Evolutionary conservation across 2,888 invertebrate genomes (phyloP).

Genomic region (Leucania comma): DNA sequence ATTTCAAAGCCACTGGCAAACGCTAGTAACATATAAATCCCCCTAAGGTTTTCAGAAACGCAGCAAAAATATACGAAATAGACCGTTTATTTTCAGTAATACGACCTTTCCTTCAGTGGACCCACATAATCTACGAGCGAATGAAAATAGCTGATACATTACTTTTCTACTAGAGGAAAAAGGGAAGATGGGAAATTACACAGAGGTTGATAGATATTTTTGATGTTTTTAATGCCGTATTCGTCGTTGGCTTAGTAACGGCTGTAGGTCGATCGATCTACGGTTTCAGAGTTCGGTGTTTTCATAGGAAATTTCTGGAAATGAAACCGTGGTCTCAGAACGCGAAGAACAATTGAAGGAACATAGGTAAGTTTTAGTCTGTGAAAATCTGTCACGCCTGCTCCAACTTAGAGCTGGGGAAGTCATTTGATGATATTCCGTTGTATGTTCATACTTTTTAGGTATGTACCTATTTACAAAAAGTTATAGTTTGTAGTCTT

Average conservation of each 20-base stretch:
- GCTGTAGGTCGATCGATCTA: neutral
- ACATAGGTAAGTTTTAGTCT: too few relatives aligned
- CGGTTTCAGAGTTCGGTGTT: neutral
- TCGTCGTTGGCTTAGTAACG: neutral
- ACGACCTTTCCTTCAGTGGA: slow-evolving; percentile 18
- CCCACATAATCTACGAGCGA: slow-evolving; percentile 26
- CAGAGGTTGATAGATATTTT: neutral
- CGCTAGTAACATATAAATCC: neutral
- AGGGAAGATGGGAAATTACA: slow-evolving; percentile 10
- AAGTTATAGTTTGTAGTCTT: too few relatives aligned
- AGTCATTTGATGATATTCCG: too few relatives aligned
- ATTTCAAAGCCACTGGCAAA: neutral
- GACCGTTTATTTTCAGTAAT: neutral
- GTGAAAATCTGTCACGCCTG: too few relatives aligned
- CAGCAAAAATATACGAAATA: slow-evolving; percentile 11
- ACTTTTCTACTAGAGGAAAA: slow-evolving; percentile 11
- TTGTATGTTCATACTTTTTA: too few relatives aligned
- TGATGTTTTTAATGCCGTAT: neutral
- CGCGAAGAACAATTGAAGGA: too few relatives aligned
- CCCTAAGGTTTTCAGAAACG: neutral
- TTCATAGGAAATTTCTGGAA: neutral
- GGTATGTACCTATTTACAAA: too few relatives aligned
- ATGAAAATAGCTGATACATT: slow-evolving; percentile 32
- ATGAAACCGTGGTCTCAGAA: neutral
- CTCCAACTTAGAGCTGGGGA: too few relatives aligned